These are phyloP conservation scores for Uropsilus gracilis DNA, from an alignment of 2,113 vertebrate species.

Conservation along the genomic window DNA sequence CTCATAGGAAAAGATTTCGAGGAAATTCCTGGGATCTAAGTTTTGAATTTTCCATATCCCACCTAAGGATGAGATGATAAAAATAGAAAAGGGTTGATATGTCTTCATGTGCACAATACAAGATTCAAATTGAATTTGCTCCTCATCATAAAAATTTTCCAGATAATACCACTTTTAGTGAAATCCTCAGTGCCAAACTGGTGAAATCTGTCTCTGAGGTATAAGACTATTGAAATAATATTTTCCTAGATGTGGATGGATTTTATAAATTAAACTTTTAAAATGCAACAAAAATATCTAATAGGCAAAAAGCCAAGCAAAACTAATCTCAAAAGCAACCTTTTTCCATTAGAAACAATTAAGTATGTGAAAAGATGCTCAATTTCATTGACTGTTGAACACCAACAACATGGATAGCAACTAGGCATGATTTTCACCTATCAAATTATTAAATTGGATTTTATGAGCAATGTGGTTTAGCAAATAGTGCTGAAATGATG, in stretches of 20 bases:
- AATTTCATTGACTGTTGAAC: not conserved
- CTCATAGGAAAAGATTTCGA: not conserved
- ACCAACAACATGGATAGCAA: not conserved
- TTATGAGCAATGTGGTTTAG: not conserved
- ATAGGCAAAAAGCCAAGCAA: not conserved
- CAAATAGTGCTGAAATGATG: not conserved
- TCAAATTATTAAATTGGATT: too few species aligned
- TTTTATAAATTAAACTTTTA: not conserved
- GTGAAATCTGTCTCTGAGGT: too few species aligned
- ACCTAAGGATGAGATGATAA: not conserved
- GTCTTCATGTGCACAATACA: too few species aligned
- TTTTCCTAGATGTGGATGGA: not conserved
- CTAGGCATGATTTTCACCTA: too few species aligned
- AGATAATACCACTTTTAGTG: too few species aligned
- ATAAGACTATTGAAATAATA: not conserved
- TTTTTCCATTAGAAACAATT: not conserved
- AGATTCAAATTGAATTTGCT: too few species aligned
- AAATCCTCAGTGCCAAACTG: too few species aligned
- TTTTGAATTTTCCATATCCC: too few species aligned
- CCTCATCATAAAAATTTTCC: too few species aligned
- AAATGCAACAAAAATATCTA: not conserved
- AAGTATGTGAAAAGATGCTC: not conserved
- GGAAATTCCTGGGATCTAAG: not conserved
- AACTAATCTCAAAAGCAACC: not conserved
- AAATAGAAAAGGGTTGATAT: not conserved